Percentiles rank a stretch among this genome's conserved stretches.
Conservation (phyloP, 2,888 invertebrate genomes). For the Macropis europaea region DNA sequence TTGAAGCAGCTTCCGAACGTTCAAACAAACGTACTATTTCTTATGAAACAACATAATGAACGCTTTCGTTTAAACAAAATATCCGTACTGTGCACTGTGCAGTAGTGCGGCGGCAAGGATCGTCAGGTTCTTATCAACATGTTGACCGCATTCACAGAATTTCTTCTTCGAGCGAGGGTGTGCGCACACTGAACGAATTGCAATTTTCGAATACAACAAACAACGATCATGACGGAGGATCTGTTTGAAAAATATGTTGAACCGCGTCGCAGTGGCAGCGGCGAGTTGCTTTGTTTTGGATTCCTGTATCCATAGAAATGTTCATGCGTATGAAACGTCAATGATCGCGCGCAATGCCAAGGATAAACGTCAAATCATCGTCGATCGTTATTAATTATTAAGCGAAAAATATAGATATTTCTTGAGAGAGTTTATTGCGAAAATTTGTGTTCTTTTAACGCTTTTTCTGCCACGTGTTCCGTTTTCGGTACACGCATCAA, state of each 20-base stretch:
- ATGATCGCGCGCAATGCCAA: slow-evolving; percentile 23
- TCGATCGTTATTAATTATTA: too few relatives aligned
- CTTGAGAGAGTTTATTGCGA: too few relatives aligned
- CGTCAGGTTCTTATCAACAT: slow-evolving; percentile 18
- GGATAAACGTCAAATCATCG: too few relatives aligned
- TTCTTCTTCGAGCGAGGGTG: not conserved
- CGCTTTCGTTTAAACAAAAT: not conserved
- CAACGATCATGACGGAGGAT: slow-evolving; percentile 24
- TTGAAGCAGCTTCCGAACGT: not conserved
- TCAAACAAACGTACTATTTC: not conserved
- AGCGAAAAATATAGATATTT: too few relatives aligned
- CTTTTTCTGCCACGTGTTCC: too few relatives aligned
- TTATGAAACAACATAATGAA: not conserved
- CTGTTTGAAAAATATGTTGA: slow-evolving; percentile 1
- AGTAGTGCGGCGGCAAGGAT: not conserved
- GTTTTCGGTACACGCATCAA: too few relatives aligned
- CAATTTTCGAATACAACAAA: not conserved
- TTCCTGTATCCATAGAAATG: slow-evolving; percentile 60
- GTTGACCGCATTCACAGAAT: not conserved
- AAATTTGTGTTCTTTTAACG: too few relatives aligned
- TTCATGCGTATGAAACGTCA: slow-evolving; percentile 18
- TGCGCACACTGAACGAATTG: not conserved
- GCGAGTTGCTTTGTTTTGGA: slow-evolving; percentile 48
- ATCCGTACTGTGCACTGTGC: not conserved
- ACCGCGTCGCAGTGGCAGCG: not conserved